A percentile compares a stretch with the other conserved stretches of the same genome.
phyloP scores from a whole-genome alignment of 2,797 vertebrate species.

The Yasuhikotakia modesta region DNA sequence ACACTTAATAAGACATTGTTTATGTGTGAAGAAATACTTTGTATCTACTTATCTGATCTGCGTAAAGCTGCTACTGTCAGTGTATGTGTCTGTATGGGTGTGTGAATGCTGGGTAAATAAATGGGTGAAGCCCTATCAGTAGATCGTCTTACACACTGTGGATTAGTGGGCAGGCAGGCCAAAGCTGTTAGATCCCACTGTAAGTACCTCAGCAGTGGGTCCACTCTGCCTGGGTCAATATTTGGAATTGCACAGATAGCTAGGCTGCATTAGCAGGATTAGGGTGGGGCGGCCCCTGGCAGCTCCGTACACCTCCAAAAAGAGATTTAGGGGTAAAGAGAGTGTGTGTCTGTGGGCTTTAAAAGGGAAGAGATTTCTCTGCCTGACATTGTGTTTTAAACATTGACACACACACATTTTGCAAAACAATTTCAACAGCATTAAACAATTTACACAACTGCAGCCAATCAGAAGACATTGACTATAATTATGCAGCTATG shows the following conservation, averaged over 20 bases:
- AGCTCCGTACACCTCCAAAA: conserved; percentile 72
- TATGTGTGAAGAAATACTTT: not conserved
- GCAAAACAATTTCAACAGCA: not conserved
- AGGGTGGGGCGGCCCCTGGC: conserved; percentile 67
- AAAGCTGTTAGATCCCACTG: conserved; percentile 67
- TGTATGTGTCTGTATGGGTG: conserved; percentile 38
- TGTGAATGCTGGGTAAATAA: conserved; percentile 62
- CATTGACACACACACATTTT: not conserved
- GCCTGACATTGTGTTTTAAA: not conserved
- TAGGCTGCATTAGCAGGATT: conserved; percentile 77
- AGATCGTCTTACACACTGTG: conserved; percentile 71
- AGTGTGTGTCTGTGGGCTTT: conserved; percentile 12
- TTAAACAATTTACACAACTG: not conserved
- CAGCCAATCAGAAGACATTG: no score
- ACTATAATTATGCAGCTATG: no score
- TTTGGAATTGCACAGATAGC: conserved; percentile 78
- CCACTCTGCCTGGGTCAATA: conserved; percentile 78
- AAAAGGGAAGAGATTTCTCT: not conserved
- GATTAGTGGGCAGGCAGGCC: conserved; percentile 60
- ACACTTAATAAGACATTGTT: not conserved
- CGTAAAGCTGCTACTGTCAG: conserved; percentile 23
- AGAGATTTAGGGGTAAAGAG: conserved; percentile 39
- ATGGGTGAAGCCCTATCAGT: conserved; percentile 63
- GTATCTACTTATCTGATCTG: not conserved
- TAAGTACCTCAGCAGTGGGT: conserved; percentile 60